Percentiles rank a stretch among this genome's conserved stretches.
phyloP scores from a whole-genome alignment of 2,797 vertebrate species.

The Buceros bicornis region DNA sequence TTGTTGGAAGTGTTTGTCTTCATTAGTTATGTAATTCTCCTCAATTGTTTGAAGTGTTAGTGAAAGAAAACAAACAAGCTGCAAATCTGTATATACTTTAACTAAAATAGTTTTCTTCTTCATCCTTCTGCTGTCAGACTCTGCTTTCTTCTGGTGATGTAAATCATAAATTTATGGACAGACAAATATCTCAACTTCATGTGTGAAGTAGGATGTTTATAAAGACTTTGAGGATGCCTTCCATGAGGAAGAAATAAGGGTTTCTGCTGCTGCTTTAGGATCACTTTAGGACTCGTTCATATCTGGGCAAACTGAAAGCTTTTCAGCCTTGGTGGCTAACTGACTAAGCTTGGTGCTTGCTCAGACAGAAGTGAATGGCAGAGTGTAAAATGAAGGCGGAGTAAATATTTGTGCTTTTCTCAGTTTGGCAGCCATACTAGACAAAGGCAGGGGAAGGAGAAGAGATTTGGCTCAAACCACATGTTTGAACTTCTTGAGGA shows the following conservation, averaged over 20 bases:
- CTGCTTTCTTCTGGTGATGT: background rate
- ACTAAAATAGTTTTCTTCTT: background rate
- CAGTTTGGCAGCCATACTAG: background rate
- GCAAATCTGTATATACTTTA: background rate
- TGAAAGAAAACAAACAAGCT: background rate
- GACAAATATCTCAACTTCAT: background rate
- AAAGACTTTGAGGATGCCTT: background rate
- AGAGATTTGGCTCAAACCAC: background rate
- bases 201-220: background rate
- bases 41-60: background rate
- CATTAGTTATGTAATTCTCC: background rate
- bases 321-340: background rate
- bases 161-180: background rate
- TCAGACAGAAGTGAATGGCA: background rate
- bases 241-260: background rate
- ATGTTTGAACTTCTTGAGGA: background rate
- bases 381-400: background rate
- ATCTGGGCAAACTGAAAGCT: background rate
- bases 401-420: conserved; percentile 18
- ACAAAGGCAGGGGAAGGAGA: background rate
- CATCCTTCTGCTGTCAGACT: background rate
- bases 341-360: background rate
- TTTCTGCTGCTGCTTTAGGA: conserved; percentile 4
- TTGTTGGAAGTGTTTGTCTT: background rate
- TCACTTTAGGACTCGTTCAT: background rate